A percentile compares a stretch with the other conserved stretches of the same genome.
These are phyloP conservation scores for Venturia canescens DNA, from an alignment of 1,140 invertebrate species.

Conservation along the genomic window DNA sequence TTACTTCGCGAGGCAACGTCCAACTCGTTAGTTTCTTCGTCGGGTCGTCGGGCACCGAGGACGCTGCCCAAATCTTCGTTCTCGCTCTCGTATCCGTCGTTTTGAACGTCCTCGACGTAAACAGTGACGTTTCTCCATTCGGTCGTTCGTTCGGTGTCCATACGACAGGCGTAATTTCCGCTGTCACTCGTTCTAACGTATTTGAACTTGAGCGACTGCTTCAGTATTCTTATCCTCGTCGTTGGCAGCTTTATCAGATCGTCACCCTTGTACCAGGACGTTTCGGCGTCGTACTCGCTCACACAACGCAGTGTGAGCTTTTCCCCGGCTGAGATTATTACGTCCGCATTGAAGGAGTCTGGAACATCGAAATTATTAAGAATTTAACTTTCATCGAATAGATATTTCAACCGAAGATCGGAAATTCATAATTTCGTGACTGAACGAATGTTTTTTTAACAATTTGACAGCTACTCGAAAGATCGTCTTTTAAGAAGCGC, in stretches of 20 bases:
- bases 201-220: slow-evolving; percentile 67
- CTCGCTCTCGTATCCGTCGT: slow-evolving; percentile 65
- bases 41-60: slow-evolving; percentile 61
- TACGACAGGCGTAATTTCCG: slow-evolving; percentile 65
- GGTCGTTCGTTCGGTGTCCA: slow-evolving; percentile 49
- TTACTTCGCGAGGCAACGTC: slow-evolving; percentile 66
- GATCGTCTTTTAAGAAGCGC: no score
- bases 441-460: no score
- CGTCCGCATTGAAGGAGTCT: slow-evolving; percentile 57
- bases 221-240: slow-evolving; percentile 60
- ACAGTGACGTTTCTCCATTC: slow-evolving; percentile 70
- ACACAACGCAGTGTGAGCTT: slow-evolving; percentile 68
- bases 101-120: slow-evolving; percentile 61
- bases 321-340: slow-evolving; percentile 62
- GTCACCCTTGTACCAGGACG: slow-evolving; percentile 70
- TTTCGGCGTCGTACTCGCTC: slow-evolving; percentile 52
- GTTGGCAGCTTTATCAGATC: slow-evolving; percentile 50
- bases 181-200: slow-evolving; percentile 61
- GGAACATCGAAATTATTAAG: slow-evolving; percentile 34
- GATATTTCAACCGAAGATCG: no score
- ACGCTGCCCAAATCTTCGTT: slow-evolving; percentile 56
- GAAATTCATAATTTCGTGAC: no score
- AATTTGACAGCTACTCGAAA: no score
- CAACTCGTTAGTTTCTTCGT: slow-evolving; percentile 72
- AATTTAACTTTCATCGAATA: background rate